Evolutionary conservation across 2,888 invertebrate species (phyloP), one percentile per base, ranked within the genome.

Genomic region (Lampropteryx suffumata): DNA sequence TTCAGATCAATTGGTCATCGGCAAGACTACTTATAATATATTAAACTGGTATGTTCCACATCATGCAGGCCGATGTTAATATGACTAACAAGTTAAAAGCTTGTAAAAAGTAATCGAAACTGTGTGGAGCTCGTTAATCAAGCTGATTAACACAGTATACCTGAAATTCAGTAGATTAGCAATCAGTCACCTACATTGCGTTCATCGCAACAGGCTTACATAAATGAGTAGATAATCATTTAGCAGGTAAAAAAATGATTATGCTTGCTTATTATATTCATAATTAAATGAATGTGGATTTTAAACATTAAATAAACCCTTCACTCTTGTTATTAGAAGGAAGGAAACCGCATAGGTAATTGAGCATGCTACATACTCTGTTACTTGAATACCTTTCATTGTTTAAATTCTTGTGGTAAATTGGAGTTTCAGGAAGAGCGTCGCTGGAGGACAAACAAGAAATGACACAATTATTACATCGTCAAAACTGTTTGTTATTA

Each of bases 361-460:
- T 39, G 46, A 54, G 52, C 71, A 73, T 71, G 72, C 69, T 62
- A 59, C 52, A 24, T 60, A 52, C 47, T 53, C 48, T 60, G 40
- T 44, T 34, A 39, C 53, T 37, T 50, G 34, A 57, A 37, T 84
- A 85, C 84, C 84, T 84, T 84, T 84, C 81, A 82, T 84, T 65
- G 64, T 76, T 74, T 64, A 64, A n/a, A 62, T 56, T 73, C 75
- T 77, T 71, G 70, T 61, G 65, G 59, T 57, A 61, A 59, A 64
- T 62, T 55, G 71, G 53, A 57, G 63, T 54, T 64, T 71, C 73
- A 70, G 64, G 71, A 72, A 64, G 69, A 70, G 69, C n/a, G 69
- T 69, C 67, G 63, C 51, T 59, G 57, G 60, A 62, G 64, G 72
- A 73, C 62, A 69, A 68, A 71, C 55, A 67, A 61, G 55, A 62